Evolutionary conservation across 2,888 invertebrate genomes (phyloP).

Genomic region (Scelioninae gen. 2): DNA sequence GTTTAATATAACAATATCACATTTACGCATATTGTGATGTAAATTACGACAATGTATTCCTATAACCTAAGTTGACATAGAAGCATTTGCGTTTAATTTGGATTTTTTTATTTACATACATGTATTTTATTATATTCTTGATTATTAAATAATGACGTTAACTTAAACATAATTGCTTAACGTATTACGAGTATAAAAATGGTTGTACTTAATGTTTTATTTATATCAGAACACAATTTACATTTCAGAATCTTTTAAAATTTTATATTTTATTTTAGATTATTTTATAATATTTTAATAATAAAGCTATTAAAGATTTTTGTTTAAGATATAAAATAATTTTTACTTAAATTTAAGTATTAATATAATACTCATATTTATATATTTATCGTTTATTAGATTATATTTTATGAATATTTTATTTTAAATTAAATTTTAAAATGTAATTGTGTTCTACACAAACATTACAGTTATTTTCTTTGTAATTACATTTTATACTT

Average conservation of each 20-base stretch:
- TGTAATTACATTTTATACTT: constrained; percentile 27
- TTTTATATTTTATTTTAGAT: constrained; percentile 36
- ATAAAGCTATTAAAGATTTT: constrained; percentile 31
- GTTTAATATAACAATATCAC: constrained; percentile 54
- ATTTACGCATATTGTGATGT: constrained; percentile 46
- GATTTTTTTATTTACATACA: constrained; percentile 38
- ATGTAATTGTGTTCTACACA: constrained; percentile 52
- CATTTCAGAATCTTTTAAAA: constrained; percentile 45
- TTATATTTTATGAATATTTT: constrained; percentile 23
- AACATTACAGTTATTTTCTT: constrained; percentile 28
- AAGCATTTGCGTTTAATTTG: constrained; percentile 39
- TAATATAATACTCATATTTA: constrained; percentile 53
- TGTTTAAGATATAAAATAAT: constrained; percentile 45
- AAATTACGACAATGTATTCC: constrained; percentile 49
- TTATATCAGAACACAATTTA: constrained; percentile 49
- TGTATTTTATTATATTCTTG: constrained; percentile 25
- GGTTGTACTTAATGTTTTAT: constrained; percentile 36
- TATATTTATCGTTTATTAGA: constrained; percentile 14
- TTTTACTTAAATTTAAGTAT: constrained; percentile 51
- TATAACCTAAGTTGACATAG: constrained; percentile 47
- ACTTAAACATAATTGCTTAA: constrained; percentile 33
- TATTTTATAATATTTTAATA: constrained; percentile 36
- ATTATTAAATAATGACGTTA: constrained; percentile 29
- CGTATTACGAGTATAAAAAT: constrained; percentile 47
- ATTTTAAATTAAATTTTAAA: constrained; percentile 52